Evolutionary conservation across 2,888 invertebrate species (phyloP), one percentile per base, ranked within the genome.

Genomic region (Cataglyphis albicans): DNA sequence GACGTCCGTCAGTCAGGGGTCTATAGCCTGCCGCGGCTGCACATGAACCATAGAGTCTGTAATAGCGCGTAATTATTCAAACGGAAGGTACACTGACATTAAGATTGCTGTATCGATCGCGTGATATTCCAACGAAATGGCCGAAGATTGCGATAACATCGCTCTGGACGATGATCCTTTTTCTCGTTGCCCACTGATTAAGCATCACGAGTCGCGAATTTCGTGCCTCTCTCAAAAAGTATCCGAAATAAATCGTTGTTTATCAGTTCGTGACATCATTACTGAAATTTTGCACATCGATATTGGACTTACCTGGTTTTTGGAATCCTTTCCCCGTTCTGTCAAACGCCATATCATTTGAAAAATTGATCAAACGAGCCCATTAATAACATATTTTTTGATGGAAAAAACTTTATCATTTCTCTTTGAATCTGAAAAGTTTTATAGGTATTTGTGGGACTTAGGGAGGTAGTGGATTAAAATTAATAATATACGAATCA

Each of bases 41-140:
- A 41, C 25, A 83, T 73, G 61, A 84, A 78, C 81, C 70, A 41
- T 61, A 29, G 64, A 82, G 75, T 83, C 74, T 29, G 88, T 78
- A 89, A 82, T 85, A 82, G 74, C 81, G 15, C 81, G 87, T 87
- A 89, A 88, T 89, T 88, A 88, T 88, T 89, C 85, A 87, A 89
- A 87, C 75, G 41, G 44, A 70, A 81, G 84, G 83, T 87, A 85
- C 74, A 52, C 72, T 80, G 82, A 73, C 85, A 89, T 87, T 89
- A 82, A 84, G 84, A 83, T 84, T 84, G 84, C 81, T 84, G 67
- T 74, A 88, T 89, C 70, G 89, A 89, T 87, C 86, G 84, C 6
- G 29, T 80, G 72, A 85, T 57, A 80, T 41, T 55, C 70, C 87
- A 84, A 52, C 38, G n/a, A 21, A 63, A 48, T 48, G 35, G 25